Base-by-base conservation (phyloP, 2,888 invertebrate species). In the Hypercompe scribonia region DNA sequence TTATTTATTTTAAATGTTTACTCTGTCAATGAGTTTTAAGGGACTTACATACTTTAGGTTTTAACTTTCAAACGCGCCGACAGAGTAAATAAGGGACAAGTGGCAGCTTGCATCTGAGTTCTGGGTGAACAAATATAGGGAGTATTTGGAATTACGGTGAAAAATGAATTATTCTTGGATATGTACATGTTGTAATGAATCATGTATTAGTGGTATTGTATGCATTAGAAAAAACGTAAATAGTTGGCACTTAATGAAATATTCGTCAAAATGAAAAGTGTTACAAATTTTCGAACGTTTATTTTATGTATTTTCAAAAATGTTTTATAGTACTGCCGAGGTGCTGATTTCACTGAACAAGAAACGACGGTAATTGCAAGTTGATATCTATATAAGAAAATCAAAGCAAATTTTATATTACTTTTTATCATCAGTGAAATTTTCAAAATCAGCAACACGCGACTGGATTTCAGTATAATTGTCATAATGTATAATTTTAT, bases 1-100 rank as follows among this genome's bases (percentile, higher is more conserved):
- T 84, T 95, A 90, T 95, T 94, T 94, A 90, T 87, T 77, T 85
- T 86, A 88, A 81, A 78, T 93, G 93, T 96, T 95, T 95, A 90
- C 85, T 88, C 87, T 91, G 92, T 93, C 92, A 93, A 93, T 92
- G 94, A 92, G 94, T 92, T 92, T 93, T 89, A 89, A 94, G 92
- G 91, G 93, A 81, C 92, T 89, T 93, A 95, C 95, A 95, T 89
- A 95, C 94, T 92, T 96, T 92, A 93, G 92, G 95, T 96, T 95
- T 96, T 95, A 96, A 90, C 92, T 95, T 94, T 94, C 95, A 95
- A 95, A 94, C 91, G 93, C 82, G 90, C 95, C 95, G 94, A 89
- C 93, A 90, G 88, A 87, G 88, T 90, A 94, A 94, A 93, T 92
- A 94, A 90, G 88, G 89, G 76, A 72, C 87, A 90, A 94, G 94